A percentile compares a stretch with the other conserved stretches of the same genome.
Conservation (phyloP, 2,113 vertebrate genomes). For the Anarrhichthys ocellatus region DNA sequence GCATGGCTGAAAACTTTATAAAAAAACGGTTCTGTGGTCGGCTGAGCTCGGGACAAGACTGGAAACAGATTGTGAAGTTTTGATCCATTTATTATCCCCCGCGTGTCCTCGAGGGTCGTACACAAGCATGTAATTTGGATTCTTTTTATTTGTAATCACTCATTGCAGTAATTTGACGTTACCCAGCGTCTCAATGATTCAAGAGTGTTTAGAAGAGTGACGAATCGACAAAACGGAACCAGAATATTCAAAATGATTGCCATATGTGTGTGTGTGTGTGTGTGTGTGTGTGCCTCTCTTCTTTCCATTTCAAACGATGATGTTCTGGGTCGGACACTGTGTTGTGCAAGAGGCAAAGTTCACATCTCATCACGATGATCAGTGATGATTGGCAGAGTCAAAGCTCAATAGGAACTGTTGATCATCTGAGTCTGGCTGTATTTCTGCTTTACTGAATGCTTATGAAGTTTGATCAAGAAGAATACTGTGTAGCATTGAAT, state of each 20-base stretch:
- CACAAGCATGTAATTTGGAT: not conserved
- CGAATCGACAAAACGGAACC: slow-evolving; percentile 14
- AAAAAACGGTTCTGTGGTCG: not conserved
- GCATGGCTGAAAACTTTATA: not conserved
- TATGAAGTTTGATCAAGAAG: not conserved
- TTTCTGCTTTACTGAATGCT: not conserved
- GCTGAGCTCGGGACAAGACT: not conserved
- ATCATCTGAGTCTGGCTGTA: not conserved
- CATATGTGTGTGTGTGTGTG: not conserved
- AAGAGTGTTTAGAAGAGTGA: not conserved
- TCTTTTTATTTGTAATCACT: not conserved
- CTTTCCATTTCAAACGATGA: not conserved
- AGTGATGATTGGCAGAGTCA: slow-evolving; percentile 15
- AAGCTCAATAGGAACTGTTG: not conserved
- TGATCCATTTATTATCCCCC: not conserved
- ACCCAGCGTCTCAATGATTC: too few relatives aligned
- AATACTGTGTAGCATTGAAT: too few relatives aligned
- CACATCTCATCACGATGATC: not conserved
- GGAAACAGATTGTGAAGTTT: not conserved
- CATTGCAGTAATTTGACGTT: not conserved
- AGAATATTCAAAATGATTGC: not conserved
- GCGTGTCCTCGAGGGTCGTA: not conserved
- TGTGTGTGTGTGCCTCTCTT: not conserved
- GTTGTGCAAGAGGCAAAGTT: slow-evolving; percentile 37
- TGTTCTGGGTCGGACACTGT: not conserved